Base-by-base conservation (phyloP, 2,797 vertebrate species). In the Anolis apletophallus region DNA sequence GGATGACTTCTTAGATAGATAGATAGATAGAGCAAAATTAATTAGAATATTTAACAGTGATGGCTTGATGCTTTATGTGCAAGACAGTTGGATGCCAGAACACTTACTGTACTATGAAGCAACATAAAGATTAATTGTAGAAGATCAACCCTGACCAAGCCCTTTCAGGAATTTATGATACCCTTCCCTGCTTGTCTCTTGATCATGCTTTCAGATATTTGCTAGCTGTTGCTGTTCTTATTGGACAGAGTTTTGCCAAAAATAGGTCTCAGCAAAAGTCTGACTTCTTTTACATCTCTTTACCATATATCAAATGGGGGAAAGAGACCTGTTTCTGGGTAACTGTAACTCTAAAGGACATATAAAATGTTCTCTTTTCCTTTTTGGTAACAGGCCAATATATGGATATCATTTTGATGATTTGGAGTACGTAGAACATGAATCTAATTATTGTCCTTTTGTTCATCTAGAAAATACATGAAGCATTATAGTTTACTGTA, bases 201-300 rank as follows among this genome's bases (percentile, higher is more conserved):
- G 90, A 83, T 72, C 52, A 81, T 23, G 4, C 36, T 72, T 68
- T 91, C 40, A 50, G 0, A 10, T 40, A 78, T 5, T 85, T 73
- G 83, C 11, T 86, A 68, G 29, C 50, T 68, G 84, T 32, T 69
- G 23, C 40, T 10, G 11, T 89, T 52, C 57, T 46, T n/a, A 50
- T 36, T 80, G 46, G 8, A 23, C 69, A 34, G 19, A 34, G 23
- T 36, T 1, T 85, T 84, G 83, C 69, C 80, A 84, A 73, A 88
- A 55, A 55, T 72, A 34, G 32, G 21, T 13, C 11, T 71, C 12
- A 17, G 3, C n/a, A 36, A 55, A 82, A 82, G 55, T 71, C 52
- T 72, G 29, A 23, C 10, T 50, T 16, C 71, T 83, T n/a, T 74
- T 83, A 55, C 36, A 36, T 73, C 32, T 83, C 34, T n/a, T 59